Evolutionary conservation across 2,113 vertebrate genomes (phyloP), one percentile per base, ranked within the genome.

Genomic region (Triplophysa dalaica): DNA sequence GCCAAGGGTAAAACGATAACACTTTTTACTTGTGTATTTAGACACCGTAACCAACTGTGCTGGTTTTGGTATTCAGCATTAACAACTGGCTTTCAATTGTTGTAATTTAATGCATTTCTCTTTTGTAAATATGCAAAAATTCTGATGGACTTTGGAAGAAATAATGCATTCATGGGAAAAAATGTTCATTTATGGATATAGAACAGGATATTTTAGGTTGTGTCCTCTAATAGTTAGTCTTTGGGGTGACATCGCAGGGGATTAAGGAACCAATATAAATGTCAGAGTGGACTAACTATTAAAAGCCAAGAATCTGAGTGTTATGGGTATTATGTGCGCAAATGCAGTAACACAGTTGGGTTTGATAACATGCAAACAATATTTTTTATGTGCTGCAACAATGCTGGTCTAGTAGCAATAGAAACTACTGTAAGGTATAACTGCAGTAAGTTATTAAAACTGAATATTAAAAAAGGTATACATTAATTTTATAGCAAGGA

Each of bases 21-120:
- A 4, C 64, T 52, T 14, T 50, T 14, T 12, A 10, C 48, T 14
- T 50, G 11, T 50, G 3, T 50, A 50, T 50, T 50, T 13, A 11
- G 3, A 4, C 11, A 48, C 12, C 13, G 2, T 48, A 82, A 14
- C 29, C 13, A 48, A 33, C 41, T 14, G 75, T 89, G 45, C 84
- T 80, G 21, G 21, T 62, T 67, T 88, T 83, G 86, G 78, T 84
- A 29, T 72, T 50, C 14, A 50, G 48, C 48, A 50, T 38, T 38
- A 38, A 38, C 33, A 38, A 38, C 29, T 43, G 10, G 41, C 41
- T 43, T 43, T 43, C 41, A 9, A 11, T 43, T 43, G 7, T 43
- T 43, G 10, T 43, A 11, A 43, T 10, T 11, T 10, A 43, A 43
- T 10, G 10, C 2, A 43, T 43, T 43, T 70, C 0, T 26, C 13